Conservation (phyloP, 2,888 invertebrate genomes). For the Altica lythri region DNA sequence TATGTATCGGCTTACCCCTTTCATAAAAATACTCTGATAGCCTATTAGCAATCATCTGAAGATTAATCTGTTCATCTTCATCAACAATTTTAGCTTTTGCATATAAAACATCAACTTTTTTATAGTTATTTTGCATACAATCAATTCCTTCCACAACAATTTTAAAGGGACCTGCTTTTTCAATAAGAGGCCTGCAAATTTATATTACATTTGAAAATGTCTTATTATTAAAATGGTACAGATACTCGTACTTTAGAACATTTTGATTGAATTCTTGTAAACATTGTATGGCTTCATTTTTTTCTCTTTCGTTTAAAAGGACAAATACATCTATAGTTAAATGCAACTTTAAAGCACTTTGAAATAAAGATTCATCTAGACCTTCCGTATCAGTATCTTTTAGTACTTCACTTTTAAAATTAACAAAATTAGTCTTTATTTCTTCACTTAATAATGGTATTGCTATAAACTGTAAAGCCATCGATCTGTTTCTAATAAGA, state of each 20-base stretch:
- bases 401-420: conserved; percentile 64
- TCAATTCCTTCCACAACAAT: conserved; percentile 77
- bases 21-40: conserved; percentile 65
- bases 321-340: conserved; percentile 79
- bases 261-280: conserved; percentile 68
- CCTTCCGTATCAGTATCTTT: conserved; percentile 59
- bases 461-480: conserved; percentile 82
- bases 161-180: conserved; percentile 49
- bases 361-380: conserved; percentile 75
- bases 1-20: conserved; percentile 68
- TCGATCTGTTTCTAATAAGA: conserved; percentile 69
- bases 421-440: conserved; percentile 67
- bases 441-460: conserved; percentile 69
- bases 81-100: conserved; percentile 63
- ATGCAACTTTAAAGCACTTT: conserved; percentile 73
- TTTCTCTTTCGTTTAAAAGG: conserved; percentile 76
- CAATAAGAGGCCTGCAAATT: conserved; percentile 42
- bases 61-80: conserved; percentile 57
- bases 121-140: conserved; percentile 89
- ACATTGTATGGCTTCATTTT: conserved; percentile 65
- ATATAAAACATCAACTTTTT: conserved; percentile 79
- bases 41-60: conserved; percentile 70
- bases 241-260: conserved; percentile 69
- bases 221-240: no score
- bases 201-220: neutral